phyloP scores from a whole-genome alignment of 2,113 vertebrate species.

The Ramphastos sulfuratus region DNA sequence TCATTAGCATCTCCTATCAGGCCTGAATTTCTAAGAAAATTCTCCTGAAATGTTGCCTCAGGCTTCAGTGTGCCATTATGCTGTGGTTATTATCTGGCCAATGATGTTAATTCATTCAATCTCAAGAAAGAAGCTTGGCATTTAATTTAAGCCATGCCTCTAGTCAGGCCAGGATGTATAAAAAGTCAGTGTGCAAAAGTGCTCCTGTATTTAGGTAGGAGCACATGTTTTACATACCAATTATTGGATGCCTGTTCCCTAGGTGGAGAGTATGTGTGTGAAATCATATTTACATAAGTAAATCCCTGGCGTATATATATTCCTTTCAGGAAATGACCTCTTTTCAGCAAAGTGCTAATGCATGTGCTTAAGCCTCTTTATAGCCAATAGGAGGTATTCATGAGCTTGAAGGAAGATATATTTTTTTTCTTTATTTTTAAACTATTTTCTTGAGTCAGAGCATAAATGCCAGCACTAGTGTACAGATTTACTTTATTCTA shows the following conservation, averaged over 20 bases:
- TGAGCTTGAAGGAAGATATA: not conserved
- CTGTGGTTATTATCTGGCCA: constrained; percentile 55
- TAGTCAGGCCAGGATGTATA: not conserved
- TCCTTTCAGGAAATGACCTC: constrained; percentile 63
- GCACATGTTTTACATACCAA: not conserved
- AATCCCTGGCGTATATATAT: constrained; percentile 28
- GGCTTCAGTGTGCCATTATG: constrained; percentile 44
- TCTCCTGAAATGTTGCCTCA: constrained; percentile 46
- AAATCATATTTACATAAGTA: constrained; percentile 58
- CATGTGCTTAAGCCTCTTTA: constrained; percentile 40
- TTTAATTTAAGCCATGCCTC: constrained; percentile 58
- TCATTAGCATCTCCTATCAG: constrained; percentile 51
- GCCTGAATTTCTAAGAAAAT: constrained; percentile 57
- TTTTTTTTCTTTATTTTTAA: not conserved
- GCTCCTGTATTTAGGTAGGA: not conserved
- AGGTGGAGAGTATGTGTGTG: constrained; percentile 24
- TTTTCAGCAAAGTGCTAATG: constrained; percentile 51
- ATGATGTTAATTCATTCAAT: constrained; percentile 62
- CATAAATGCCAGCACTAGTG: not conserved
- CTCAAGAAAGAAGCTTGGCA: constrained; percentile 50
- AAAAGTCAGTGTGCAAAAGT: constrained; percentile 14
- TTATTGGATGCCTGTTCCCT: not conserved
- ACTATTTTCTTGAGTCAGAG: not conserved
- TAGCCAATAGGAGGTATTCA: constrained; percentile 28
- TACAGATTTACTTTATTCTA: not conserved